Base-by-base conservation (phyloP, 2,888 invertebrate genomes). In the Hypena proboscidalis region DNA sequence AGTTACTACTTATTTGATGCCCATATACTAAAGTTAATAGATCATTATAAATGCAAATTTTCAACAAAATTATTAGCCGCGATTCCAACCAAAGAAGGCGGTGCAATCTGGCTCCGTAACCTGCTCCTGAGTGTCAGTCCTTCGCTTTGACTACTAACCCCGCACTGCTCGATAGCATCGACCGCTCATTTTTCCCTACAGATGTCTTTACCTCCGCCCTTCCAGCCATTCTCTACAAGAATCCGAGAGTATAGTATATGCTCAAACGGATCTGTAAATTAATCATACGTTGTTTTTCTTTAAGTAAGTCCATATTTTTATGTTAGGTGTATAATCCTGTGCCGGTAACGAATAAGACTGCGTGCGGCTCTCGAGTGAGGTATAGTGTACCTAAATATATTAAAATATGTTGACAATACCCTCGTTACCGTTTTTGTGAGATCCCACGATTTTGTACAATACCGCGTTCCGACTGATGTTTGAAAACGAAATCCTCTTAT, bases 281-380 rank as follows among this genome's bases (percentile, higher is more conserved):
- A 34, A 30, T 40, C 21, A 25, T 41, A 25, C 33, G 7, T 39
- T 43, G 7, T 26, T 42, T 41, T 33, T 14, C 49, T 35, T 49
- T 44, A 9, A 41, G 25, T 52, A 54, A 54, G 64, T 60, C 65
- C 66, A 64, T 52, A 54, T 43, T 48, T 40, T 52, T 64, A 57
- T 63, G 65, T 58, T 58, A 56, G 56, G 49, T 58, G 47, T 46
- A 62, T 42, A 43, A 52, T 58, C 55, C 56, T 63, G 48, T 60
- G 56, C 59, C 58, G 64, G 56, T 63, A 66, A 64, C 48, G 43
- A 69, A 73, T 66, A 80, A 78, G 80, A 76, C 80, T 78, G 76
- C 67, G 60, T 63, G 69, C 64, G 60, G 65, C 60, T 70, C 58
- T 58, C 58, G 61, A 67, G 53, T 66, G 63, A 66, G 57, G 61